Evolutionary conservation across 2,113 vertebrate species (phyloP), one percentile per base, ranked within the genome.

Genomic region (Origma solitaria): DNA sequence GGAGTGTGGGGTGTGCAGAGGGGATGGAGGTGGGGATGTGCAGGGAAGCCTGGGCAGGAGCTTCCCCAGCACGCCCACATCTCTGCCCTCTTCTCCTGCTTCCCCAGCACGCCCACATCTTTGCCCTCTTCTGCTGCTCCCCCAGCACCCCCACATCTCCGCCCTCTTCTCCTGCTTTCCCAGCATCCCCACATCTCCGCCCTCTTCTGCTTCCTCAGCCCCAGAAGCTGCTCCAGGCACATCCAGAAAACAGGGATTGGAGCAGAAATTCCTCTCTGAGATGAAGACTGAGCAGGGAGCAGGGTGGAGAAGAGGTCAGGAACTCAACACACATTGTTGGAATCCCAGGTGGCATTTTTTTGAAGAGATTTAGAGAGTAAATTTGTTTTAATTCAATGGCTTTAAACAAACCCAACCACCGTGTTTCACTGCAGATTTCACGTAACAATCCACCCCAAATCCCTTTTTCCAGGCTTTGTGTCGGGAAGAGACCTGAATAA

Each of bases 1-100:
- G 66, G 53, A 82, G 7, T 3, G 10, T 19, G 82, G 44, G 44
- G 3, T 3, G 14, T 15, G 68, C 15, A 15, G 45, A n/a, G 45
- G 37, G n/a, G 37, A 9, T 25, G 58, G 42, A 25, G 27, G 15
- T 31, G 69, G 44, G 30, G 71, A 72, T 13, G 33, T 16, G 13
- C 56, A 50, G 45, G 71, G 64, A 22, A 30, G 35, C 42, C 70
- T 15, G 23, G 17, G 5, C 0, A 0, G 40, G 22, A 17, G 13
- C 25, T 82, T 65, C 28, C 23, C 5, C 65, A 13, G 44, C 37
- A 12, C 17, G 37, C 58, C 72, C 83, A 50, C 24, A 7, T 25
- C n/a, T 8, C 28, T 66, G 7, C 54, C 19, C 10, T 71, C 58
- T 56, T 64, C 37, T 64, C 49, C 62, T 38, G 21, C 38, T 53